Conservation (phyloP, 2,797 vertebrate genomes). For the Botia almorhae region DNA sequence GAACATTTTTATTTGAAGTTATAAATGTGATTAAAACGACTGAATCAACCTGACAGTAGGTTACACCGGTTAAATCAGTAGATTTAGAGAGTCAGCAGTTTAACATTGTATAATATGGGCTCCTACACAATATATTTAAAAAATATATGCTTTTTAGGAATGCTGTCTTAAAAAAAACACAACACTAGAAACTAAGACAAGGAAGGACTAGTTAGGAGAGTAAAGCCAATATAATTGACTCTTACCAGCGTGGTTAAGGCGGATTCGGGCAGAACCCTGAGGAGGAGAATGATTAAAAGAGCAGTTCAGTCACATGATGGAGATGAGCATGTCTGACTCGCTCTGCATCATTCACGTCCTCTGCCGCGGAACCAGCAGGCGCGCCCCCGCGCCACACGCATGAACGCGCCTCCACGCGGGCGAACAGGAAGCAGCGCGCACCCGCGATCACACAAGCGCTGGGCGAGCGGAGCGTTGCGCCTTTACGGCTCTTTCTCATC, state of each 20-base stretch:
- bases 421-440: conserved; percentile 61
- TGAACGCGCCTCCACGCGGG: conserved; percentile 51
- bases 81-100: too few relatives aligned
- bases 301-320: neutral
- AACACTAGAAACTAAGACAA: too few relatives aligned
- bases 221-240: neutral
- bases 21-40: too few relatives aligned
- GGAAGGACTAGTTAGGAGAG: too few relatives aligned
- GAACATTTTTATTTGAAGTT: too few relatives aligned
- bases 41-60: too few relatives aligned
- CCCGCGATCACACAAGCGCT: conserved; percentile 34
- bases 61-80: too few relatives aligned
- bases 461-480: conserved; percentile 22
- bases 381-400: conserved; percentile 37
- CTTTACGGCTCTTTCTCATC: conserved; percentile 18
- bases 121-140: too few relatives aligned
- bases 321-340: neutral
- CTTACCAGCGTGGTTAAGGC: neutral
- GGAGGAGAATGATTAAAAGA: neutral
- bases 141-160: too few relatives aligned
- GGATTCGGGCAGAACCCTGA: too few relatives aligned
- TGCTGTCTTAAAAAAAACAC: too few relatives aligned
- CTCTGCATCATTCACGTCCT: conserved; percentile 14
- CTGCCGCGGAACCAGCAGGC: conserved; percentile 40
- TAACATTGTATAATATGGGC: too few relatives aligned